Conservation (phyloP, 2,888 invertebrate species). For the Hanleya hanleyi region DNA sequence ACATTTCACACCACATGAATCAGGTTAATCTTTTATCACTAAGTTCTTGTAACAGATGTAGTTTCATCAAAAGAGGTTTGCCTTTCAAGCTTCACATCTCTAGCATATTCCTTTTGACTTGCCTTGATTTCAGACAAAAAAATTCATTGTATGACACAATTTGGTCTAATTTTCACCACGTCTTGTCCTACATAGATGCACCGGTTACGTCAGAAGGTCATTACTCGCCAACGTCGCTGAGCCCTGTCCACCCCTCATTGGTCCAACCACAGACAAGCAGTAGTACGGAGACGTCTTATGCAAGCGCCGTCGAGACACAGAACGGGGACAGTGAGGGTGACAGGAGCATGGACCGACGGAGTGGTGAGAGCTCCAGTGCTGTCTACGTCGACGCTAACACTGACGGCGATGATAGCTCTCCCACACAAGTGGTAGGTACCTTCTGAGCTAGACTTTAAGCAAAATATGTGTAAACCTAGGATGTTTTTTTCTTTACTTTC, state of each 20-base stretch:
- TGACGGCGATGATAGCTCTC: not conserved
- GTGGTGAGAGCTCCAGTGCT: too few relatives aligned
- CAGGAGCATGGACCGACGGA: not conserved
- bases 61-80: too few relatives aligned
- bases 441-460: not conserved
- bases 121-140: too few relatives aligned
- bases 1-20: not conserved
- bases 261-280: slow-evolving; percentile 30
- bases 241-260: slow-evolving; percentile 31
- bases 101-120: too few relatives aligned
- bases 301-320: slow-evolving; percentile 36
- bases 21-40: not conserved
- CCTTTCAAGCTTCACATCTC: too few relatives aligned
- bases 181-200: slow-evolving; percentile 6
- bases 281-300: slow-evolving; percentile 39
- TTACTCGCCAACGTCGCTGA: slow-evolving; percentile 29
- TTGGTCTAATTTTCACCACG: not conserved
- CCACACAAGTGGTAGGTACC: not conserved
- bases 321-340: slow-evolving; percentile 8
- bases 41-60: too few relatives aligned
- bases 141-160: too few relatives aligned
- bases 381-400: not conserved
- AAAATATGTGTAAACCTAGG: not conserved
- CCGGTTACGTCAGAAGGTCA: slow-evolving; percentile 11
- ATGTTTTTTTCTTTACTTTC: not conserved